Conservation (phyloP, 2,888 invertebrate species). For the Tetragonula carbonaria region DNA sequence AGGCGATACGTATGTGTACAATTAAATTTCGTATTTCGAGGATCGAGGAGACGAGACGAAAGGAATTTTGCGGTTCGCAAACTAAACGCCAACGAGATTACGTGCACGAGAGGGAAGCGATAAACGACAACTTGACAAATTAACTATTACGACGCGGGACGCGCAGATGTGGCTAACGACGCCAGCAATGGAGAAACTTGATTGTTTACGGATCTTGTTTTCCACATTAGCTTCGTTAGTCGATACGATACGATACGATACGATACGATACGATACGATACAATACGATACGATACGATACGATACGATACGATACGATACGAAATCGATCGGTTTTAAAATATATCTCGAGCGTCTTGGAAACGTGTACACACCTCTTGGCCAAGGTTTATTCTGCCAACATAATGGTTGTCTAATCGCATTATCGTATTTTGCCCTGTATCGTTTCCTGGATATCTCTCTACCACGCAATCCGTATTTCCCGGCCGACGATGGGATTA, state of each 20-base stretch:
- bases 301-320: constrained; percentile 1
- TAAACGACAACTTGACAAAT: background rate
- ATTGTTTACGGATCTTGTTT: constrained; percentile 48
- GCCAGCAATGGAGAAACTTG: constrained; percentile 18
- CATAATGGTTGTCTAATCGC: constrained; percentile 64
- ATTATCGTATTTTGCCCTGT: constrained; percentile 66
- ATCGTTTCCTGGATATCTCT: constrained; percentile 60
- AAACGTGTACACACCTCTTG: constrained; percentile 45
- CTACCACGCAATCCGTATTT: constrained; percentile 52
- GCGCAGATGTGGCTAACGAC: constrained; percentile 16
- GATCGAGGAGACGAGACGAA: background rate
- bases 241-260: constrained; percentile 15
- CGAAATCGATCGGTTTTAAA: constrained; percentile 49
- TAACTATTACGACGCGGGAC: background rate
- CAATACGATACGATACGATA: constrained; percentile 28
- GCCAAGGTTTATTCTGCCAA: constrained; percentile 57
- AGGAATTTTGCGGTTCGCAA: background rate
- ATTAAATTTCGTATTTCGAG: background rate
- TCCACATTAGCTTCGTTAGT: constrained; percentile 38
- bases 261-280: no score
- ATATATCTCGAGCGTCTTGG: constrained; percentile 54
- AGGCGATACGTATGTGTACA: background rate
- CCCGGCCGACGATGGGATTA: constrained; percentile 56
- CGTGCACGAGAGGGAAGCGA: background rate
- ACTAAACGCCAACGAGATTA: background rate